These are phyloP conservation scores for Aricia artaxerxes DNA, from an alignment of 2,888 invertebrate species.

Conservation along the genomic window DNA sequence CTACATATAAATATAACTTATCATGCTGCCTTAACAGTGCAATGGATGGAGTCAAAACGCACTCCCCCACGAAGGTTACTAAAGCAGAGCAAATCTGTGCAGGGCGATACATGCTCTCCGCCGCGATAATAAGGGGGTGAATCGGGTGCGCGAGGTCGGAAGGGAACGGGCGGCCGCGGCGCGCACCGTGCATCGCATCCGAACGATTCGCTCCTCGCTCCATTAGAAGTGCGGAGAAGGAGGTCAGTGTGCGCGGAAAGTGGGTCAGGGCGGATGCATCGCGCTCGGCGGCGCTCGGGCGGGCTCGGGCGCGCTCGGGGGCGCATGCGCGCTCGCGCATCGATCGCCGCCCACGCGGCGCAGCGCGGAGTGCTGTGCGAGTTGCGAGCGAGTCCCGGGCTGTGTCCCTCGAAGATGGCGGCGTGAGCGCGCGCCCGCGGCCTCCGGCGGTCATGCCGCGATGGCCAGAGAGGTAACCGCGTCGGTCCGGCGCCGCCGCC, in stretches of 20 bases:
- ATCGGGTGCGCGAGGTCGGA: conserved; percentile 40
- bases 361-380: conserved; percentile 67
- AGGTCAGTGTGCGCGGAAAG: conserved; percentile 65
- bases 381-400: conserved; percentile 73
- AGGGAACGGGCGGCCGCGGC: conserved; percentile 33
- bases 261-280: conserved; percentile 70
- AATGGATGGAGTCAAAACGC: conserved; percentile 46
- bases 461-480: conserved; percentile 85
- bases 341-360: conserved; percentile 59
- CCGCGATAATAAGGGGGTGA: conserved; percentile 15
- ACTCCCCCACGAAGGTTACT: background rate
- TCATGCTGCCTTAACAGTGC: conserved; percentile 54
- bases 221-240: conserved; percentile 48
- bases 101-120: background rate
- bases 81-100: background rate
- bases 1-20: conserved; percentile 48
- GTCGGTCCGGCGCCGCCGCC: conserved; percentile 42
- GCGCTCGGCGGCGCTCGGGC: conserved; percentile 58
- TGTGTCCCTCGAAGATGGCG: conserved; percentile 74
- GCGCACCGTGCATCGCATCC: conserved; percentile 44
- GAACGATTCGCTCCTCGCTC: conserved; percentile 46
- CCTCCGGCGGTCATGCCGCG: conserved; percentile 84
- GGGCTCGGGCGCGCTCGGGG: conserved; percentile 53
- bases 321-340: conserved; percentile 67
- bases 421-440: conserved; percentile 80